Conservation (phyloP, 2,888 invertebrate species). For the Glyphotaelius pellucidus region DNA sequence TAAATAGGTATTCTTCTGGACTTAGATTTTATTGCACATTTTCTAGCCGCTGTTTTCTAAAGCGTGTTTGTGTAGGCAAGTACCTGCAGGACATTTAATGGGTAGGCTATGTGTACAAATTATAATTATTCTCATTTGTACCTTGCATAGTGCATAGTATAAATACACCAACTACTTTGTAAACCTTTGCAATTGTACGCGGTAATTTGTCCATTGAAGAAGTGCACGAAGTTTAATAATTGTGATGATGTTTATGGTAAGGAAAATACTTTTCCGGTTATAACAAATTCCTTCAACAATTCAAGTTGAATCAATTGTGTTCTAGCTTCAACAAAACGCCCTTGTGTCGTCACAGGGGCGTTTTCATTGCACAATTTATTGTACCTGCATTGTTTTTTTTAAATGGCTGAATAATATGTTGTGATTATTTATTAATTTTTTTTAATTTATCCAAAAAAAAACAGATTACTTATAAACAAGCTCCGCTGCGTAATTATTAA, state of each 20-base stretch:
- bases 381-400: neutral
- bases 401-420: neutral
- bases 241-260: slow-evolving; percentile 30
- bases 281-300: neutral
- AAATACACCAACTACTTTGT: slow-evolving; percentile 59
- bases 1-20: slow-evolving; percentile 14
- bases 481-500: no score
- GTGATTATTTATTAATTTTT: neutral
- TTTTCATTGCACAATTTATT: neutral
- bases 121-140: slow-evolving; percentile 60
- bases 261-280: slow-evolving; percentile 29
- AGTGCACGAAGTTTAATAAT: slow-evolving; percentile 32
- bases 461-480: no score
- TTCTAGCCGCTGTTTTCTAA: slow-evolving; percentile 12
- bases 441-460: no score
- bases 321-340: neutral
- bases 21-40: slow-evolving; percentile 22
- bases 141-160: slow-evolving; percentile 56
- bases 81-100: slow-evolving; percentile 54
- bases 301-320: neutral
- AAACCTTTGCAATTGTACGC: slow-evolving; percentile 56
- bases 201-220: slow-evolving; percentile 55
- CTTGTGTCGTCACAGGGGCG: no score
- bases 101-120: slow-evolving; percentile 60
- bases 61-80: slow-evolving; percentile 5